Percentiles rank a stretch among this genome's conserved stretches.
phyloP scores from a whole-genome alignment of 1,140 invertebrate species.

The Octopus sinensis region DNA sequence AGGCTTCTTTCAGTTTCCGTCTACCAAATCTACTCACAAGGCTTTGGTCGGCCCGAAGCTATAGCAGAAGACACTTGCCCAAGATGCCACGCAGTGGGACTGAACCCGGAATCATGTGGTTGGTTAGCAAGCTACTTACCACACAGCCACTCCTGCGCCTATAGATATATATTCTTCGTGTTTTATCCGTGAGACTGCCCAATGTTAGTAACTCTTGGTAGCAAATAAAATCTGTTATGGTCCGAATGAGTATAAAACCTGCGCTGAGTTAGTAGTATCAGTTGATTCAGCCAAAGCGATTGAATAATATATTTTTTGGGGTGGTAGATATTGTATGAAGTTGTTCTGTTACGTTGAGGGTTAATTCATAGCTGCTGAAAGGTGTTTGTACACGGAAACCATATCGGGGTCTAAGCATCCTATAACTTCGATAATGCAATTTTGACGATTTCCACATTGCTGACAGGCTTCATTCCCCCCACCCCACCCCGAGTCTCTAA shows the following conservation, averaged over 20 bases:
- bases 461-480: not conserved
- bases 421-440: constrained; percentile 8
- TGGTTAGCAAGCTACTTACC: too few relatives aligned
- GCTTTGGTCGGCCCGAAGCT: too few relatives aligned
- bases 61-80: too few relatives aligned
- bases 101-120: too few relatives aligned
- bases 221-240: constrained; percentile 6
- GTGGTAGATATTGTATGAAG: too few relatives aligned
- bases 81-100: too few relatives aligned
- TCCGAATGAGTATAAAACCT: not conserved
- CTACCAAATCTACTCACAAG: too few relatives aligned
- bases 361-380: not conserved
- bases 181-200: not conserved
- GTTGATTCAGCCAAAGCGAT: constrained; percentile 10
- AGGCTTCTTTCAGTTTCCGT: too few relatives aligned
- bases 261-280: not conserved
- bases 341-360: not conserved
- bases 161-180: constrained; percentile 6
- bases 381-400: not conserved
- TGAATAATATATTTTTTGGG: not conserved
- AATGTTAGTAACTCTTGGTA: not conserved
- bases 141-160: too few relatives aligned
- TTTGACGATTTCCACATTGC: constrained; percentile 6
- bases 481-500: not conserved
- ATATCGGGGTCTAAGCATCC: constrained; percentile 3